Conservation (phyloP, 92 coral and sea anemone species). For the Heteractis magnifica region DNA sequence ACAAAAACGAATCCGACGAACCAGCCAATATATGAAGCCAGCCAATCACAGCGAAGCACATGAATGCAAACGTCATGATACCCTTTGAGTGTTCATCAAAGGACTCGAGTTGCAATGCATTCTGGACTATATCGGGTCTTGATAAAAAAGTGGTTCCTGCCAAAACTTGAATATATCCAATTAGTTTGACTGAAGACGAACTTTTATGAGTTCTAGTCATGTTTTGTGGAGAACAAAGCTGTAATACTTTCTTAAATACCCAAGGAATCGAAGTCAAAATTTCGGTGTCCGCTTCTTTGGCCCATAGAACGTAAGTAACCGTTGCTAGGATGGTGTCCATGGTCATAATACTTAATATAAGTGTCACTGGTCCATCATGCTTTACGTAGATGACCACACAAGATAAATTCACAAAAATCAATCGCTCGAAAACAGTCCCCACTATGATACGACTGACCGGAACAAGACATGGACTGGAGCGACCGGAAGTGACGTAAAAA, state of each 20-base stretch:
- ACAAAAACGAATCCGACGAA: background rate
- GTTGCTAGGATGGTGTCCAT: slow-evolving; percentile 21
- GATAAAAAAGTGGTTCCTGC: slow-evolving; percentile 2
- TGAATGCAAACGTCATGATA: background rate
- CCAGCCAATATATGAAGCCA: slow-evolving; percentile 19
- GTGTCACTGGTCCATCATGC: background rate
- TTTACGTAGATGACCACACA: background rate
- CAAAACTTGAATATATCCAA: slow-evolving; percentile 12
- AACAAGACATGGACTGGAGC: background rate
- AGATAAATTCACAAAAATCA: slow-evolving; percentile 6
- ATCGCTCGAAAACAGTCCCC: slow-evolving; percentile 17
- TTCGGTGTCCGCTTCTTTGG: background rate
- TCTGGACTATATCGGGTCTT: slow-evolving; percentile 12
- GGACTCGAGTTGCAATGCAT: background rate
- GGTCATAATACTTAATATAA: background rate
- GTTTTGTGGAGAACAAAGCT: slow-evolving; percentile 12
- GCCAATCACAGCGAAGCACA: slow-evolving; percentile 15
- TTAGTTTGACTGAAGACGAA: background rate
- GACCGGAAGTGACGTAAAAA: slow-evolving; percentile 20
- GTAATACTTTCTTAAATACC: slow-evolving; percentile 11
- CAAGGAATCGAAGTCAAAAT: slow-evolving; percentile 9
- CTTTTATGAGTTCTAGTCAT: background rate
- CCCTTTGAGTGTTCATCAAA: slow-evolving; percentile 16
- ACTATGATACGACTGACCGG: slow-evolving; percentile 15
- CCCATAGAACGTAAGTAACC: slow-evolving; percentile 15